Evolutionary conservation across 1,140 invertebrate species (phyloP), one percentile per base, ranked within the genome.

Genomic region (Achatina immaculata): DNA sequence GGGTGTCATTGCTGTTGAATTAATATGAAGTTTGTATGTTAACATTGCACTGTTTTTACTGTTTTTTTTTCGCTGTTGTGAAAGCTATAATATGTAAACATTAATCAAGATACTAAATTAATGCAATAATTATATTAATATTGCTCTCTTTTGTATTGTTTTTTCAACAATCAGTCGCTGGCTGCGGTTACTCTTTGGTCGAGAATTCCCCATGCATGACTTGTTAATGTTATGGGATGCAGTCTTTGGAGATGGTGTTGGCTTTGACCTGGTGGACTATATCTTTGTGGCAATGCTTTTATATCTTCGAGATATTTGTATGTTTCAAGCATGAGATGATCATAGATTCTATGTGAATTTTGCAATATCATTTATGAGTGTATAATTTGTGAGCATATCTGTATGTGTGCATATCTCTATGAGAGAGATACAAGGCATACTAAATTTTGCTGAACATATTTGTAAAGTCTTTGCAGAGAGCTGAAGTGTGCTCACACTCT

Each of bases 181-280:
- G 95, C 89, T 96, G 19, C 92, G 95, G 19, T 89, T 96, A 55
- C 89, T 96, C 1, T 96, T 96, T 92, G 95, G 95, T 0, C 92
- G 95, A 24, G 95, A 96, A 89, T 96, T 96, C 90, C 93, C 94
- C 28, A 92, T 96, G 74, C 91, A 94, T 62, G 95, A 96, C 86
- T 89, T 96, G 43, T 91, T 96, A 19, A 93, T 94, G 38, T 87
- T 96, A 0, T 96, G 95, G 95, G 95, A 96, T 85, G 95, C 95
- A 45, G 93, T 96, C 43, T 95, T 96, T 91, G 93, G 94, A 9
- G 94, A 95, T 84, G 93, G 94, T n/a, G 93, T 94, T 28, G 90
- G 92, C 79, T 93, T 96, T 86, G 93, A 94, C 42, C 91, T 96
- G 38, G 93, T 95, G 31, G 95, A 96, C 88, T 95, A 94, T 83